phyloP scores from a whole-genome alignment of 2,888 invertebrate species.

The Amphipoea lucens region DNA sequence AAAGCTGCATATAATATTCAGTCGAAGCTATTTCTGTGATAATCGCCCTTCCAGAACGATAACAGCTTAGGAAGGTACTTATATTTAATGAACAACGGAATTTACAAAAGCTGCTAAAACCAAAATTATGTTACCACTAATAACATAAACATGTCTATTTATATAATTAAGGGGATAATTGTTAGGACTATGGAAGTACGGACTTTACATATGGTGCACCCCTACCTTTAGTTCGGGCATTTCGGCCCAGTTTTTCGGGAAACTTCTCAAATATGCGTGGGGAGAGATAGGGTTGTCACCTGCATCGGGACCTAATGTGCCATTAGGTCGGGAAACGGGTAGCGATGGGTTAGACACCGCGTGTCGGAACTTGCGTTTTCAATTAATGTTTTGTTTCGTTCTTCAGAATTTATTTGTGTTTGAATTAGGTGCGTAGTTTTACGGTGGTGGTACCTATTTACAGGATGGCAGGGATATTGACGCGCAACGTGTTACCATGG shows the following conservation, averaged over 20 bases:
- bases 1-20: constrained; percentile 31
- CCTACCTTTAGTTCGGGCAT: constrained; percentile 53
- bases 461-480: neutral
- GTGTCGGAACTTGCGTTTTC: constrained; percentile 65
- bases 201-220: constrained; percentile 63
- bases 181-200: constrained; percentile 19
- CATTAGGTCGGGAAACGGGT: constrained; percentile 83
- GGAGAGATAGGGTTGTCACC: constrained; percentile 85
- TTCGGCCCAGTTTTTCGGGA: constrained; percentile 67
- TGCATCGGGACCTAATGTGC: constrained; percentile 86
- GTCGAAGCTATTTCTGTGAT: constrained; percentile 13
- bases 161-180: constrained; percentile 43
- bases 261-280: constrained; percentile 84
- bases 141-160: constrained; percentile 51
- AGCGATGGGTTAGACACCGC: constrained; percentile 62
- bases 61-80: constrained; percentile 19
- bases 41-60: constrained; percentile 8
- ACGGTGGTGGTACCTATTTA: neutral
- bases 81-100: constrained; percentile 47
- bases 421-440: constrained; percentile 26
- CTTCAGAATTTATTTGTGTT: constrained; percentile 56
- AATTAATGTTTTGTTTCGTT: constrained; percentile 67
- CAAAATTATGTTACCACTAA: constrained; percentile 43
- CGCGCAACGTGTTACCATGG: too few species aligned
- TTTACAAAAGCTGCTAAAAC: constrained; percentile 39